phyloP scores from a whole-genome alignment of 1,140 invertebrate species.

The Drusus annulatus region DNA sequence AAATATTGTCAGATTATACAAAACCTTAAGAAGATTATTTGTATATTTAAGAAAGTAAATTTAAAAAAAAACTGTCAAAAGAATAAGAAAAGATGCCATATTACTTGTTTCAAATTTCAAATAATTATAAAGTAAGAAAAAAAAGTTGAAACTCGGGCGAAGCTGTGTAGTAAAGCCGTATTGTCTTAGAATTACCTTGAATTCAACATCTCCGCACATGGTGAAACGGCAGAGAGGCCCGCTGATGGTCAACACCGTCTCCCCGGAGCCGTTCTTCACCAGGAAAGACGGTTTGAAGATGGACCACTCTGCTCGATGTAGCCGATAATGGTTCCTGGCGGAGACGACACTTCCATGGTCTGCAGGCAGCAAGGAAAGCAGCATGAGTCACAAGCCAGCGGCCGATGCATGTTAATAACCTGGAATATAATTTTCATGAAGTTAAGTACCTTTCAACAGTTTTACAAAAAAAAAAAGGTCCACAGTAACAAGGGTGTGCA shows the following conservation, averaged over 20 bases:
- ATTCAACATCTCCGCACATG: constrained; percentile 86
- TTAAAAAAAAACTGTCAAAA: too few species aligned
- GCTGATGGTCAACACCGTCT: constrained; percentile 85
- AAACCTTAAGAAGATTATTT: too few species aligned
- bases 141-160: too few species aligned
- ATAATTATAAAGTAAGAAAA: too few species aligned
- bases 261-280: constrained; percentile 84
- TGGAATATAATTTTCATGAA: constrained; percentile 43
- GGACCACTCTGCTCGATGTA: constrained; percentile 89
- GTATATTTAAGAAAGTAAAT: too few species aligned
- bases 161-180: not conserved
- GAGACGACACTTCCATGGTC: constrained; percentile 83
- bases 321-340: constrained; percentile 82
- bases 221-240: constrained; percentile 88
- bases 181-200: constrained; percentile 68
- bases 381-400: constrained; percentile 84
- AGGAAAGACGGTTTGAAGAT: constrained; percentile 83
- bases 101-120: too few species aligned
- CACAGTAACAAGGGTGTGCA: too few species aligned
- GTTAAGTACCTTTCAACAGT: too few species aligned
- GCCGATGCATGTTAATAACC: constrained; percentile 82
- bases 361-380: constrained; percentile 90
- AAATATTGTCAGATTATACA: too few species aligned
- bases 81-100: too few species aligned
- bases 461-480: too few species aligned